Evolutionary conservation across 2,113 vertebrate species (phyloP).

Genomic region (Perca flavescens): DNA sequence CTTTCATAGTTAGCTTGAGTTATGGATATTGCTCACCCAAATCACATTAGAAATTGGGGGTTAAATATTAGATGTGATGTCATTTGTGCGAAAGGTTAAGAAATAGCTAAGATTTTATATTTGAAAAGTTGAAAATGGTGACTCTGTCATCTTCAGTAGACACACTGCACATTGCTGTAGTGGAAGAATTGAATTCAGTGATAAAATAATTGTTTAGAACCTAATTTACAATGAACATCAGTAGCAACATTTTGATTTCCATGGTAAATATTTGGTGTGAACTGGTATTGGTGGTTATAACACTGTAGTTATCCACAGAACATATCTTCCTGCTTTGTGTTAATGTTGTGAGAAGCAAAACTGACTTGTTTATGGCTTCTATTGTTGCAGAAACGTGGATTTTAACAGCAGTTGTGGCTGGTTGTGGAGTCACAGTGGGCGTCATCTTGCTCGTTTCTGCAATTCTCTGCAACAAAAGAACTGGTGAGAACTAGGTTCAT

Average conservation of each 20-base stretch:
- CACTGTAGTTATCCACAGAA: neutral
- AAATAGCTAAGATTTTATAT: too few relatives aligned
- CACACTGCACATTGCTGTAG: too few relatives aligned
- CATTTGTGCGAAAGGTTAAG: too few relatives aligned
- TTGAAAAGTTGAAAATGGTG: too few relatives aligned
- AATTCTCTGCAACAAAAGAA: neutral
- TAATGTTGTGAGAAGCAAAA: neutral
- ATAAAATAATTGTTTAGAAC: too few relatives aligned
- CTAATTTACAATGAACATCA: too few relatives aligned
- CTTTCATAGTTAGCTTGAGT: neutral
- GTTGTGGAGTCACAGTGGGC: conserved; percentile 21
- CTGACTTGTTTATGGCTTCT: neutral
- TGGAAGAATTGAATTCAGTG: neutral
- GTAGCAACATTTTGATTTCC: neutral
- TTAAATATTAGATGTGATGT: too few relatives aligned
- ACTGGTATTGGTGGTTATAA: neutral
- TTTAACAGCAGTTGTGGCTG: neutral
- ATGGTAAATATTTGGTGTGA: neutral
- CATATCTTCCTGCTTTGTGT: neutral
- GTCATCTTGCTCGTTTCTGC: neutral
- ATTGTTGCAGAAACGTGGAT: neutral
- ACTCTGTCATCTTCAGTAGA: too few relatives aligned
- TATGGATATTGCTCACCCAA: too few relatives aligned
- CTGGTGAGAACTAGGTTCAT: neutral
- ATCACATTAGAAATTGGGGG: too few relatives aligned